Base-by-base conservation (phyloP, 2,888 invertebrate genomes). In the Abrostola tripartita region DNA sequence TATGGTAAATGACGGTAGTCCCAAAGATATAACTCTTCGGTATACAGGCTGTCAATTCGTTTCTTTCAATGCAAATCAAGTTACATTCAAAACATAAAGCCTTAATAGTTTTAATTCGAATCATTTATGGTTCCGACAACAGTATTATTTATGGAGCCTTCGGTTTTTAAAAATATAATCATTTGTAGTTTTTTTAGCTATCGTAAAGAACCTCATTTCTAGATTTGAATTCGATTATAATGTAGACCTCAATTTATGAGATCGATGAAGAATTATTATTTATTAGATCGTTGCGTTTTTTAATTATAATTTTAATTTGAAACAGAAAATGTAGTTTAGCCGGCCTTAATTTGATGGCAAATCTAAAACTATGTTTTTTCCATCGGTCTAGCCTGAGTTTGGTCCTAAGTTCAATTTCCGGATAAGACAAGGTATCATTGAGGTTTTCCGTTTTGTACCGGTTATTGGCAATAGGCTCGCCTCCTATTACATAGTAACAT, bases 41-140 rank as follows among this genome's bases (percentile, higher is more conserved):
- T 58, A 41, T 35, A 60, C 61, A 56, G 35, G 35, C 59, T 66
- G 71, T 65, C 68, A 75, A 78, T 75, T 78, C 63, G 68, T 75
- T 77, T 50, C 67, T 65, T 75, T 77, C 69, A 68, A 72, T 64
- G 62, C 72, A 76, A 77, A 77, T 77, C 76, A 79, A 60, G 65
- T 24, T 68, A 54, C 56, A 76, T 76, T 71, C 52, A 68, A 60
- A 51, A 24, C 54, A 42, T 55, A 68, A 71, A 68, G 65, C 60
- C 53, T 61, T 55, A 65, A 64, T 57, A 60, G 55, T 44, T 53
- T 51, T 41, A 44, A 53, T 59, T 71, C 24, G 24, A 24, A 24
- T 24, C 60, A 71, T 75, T 65, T 78, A 78, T 59, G 52, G 68
- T 53, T 37, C 42, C 38, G 58, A 51, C 52, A 50, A 59, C 52